These are phyloP conservation scores for Danaus plexippus DNA, from an alignment of 1,140 invertebrate species.

Conservation along the genomic window DNA sequence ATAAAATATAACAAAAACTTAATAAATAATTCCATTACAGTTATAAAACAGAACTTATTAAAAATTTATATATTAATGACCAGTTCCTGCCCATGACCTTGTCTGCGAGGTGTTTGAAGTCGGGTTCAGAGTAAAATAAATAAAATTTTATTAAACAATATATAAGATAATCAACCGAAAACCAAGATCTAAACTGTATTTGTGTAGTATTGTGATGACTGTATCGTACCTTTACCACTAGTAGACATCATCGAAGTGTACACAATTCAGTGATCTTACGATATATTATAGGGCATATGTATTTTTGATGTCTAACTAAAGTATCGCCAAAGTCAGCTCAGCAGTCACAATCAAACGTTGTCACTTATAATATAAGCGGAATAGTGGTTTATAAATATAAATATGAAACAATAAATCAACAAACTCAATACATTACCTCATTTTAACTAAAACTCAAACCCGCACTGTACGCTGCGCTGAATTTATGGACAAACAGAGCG, in stretches of 20 bases:
- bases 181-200: no score
- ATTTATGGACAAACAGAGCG: slow-evolving; percentile 40
- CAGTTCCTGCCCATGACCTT: no score
- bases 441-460: slow-evolving; percentile 18
- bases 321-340: not conserved
- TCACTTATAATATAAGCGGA: not conserved
- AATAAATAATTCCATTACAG: not conserved
- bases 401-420: not conserved
- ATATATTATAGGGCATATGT: not conserved
- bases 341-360: not conserved
- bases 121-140: no score
- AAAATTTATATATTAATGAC: no score
- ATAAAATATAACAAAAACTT: not conserved
- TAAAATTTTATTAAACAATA: no score
- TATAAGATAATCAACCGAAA: no score
- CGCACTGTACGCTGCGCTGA: slow-evolving; percentile 16
- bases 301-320: not conserved
- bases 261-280: no score
- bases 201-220: no score
- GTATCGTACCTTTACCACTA: no score
- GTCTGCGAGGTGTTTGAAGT: no score
- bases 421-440: slow-evolving; percentile 3
- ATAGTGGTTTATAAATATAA: slow-evolving; percentile 7
- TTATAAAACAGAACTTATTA: not conserved
- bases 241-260: no score